Conservation (phyloP, 2,888 invertebrate species). For the Cheilosia soror region DNA sequence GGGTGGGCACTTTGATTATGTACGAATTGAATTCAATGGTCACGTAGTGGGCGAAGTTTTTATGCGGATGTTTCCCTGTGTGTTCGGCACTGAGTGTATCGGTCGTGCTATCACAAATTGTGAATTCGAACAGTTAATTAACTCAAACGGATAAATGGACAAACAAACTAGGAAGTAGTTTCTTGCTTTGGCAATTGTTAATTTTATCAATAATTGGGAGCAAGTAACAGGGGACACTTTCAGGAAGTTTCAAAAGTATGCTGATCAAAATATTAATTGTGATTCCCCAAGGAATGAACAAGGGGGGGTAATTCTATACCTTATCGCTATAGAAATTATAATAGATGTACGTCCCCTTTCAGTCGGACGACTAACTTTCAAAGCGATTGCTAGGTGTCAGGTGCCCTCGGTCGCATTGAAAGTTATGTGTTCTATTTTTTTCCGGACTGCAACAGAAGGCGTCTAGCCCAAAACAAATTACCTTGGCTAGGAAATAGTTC, state of each 20-base stretch:
- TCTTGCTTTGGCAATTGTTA: constrained; percentile 17
- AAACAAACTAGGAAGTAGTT: constrained; percentile 4
- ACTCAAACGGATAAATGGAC: constrained; percentile 35
- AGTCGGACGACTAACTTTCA: no score
- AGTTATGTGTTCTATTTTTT: no score
- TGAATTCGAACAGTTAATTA: constrained; percentile 70
- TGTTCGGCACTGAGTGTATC: constrained; percentile 1
- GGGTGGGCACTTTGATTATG: constrained; percentile 65
- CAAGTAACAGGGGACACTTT: neutral
- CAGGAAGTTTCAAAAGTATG: neutral
- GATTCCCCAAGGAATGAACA: no score
- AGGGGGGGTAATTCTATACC: no score
- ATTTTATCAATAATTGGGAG: constrained; percentile 30
- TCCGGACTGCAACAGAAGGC: no score
- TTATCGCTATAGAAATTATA: no score
- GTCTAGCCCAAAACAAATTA: no score
- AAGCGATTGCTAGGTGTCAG: no score
- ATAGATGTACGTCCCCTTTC: no score
- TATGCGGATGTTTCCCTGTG: constrained; percentile 23
- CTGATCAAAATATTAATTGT: no score
- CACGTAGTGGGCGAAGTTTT: constrained; percentile 65
- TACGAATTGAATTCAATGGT: constrained; percentile 74
- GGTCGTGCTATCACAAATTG: constrained; percentile 38
- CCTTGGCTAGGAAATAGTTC: no score
- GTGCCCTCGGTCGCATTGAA: no score